These are phyloP conservation scores for Dorcus parallelipipedus DNA, from an alignment of 2,888 invertebrate species.

Conservation along the genomic window DNA sequence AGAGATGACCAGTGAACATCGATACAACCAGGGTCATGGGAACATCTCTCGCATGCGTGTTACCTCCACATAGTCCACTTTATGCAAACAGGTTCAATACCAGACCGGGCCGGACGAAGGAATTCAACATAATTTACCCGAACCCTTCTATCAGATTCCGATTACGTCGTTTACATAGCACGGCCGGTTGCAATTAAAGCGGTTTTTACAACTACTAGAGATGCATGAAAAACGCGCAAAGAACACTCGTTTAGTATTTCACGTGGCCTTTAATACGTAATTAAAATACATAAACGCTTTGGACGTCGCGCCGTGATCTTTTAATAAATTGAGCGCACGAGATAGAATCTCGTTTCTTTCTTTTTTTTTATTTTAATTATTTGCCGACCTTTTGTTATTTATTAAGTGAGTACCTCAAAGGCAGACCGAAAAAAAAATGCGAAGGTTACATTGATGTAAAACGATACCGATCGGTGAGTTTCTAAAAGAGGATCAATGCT, in stretches of 20 bases:
- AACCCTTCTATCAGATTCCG: constrained; percentile 5
- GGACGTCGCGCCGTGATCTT: neutral
- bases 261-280: neutral
- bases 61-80: constrained; percentile 32
- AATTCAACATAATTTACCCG: constrained; percentile 8
- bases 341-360: too few relatives aligned
- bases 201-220: neutral
- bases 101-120: constrained; percentile 10
- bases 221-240: neutral
- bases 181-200: neutral
- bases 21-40: constrained; percentile 32
- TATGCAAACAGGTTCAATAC: constrained; percentile 31
- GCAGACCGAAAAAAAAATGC: too few relatives aligned
- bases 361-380: too few relatives aligned
- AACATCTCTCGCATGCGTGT: constrained; percentile 25
- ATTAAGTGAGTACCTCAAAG: too few relatives aligned
- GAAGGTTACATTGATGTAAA: too few relatives aligned
- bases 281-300: neutral
- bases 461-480: too few relatives aligned
- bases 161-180: constrained; percentile 4
- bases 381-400: too few relatives aligned
- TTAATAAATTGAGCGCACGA: neutral
- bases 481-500: too few relatives aligned
- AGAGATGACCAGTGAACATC: constrained; percentile 13
- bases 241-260: neutral